Evolutionary conservation across 2,113 vertebrate species (phyloP), one percentile per base, ranked within the genome.

Genomic region (Rhodinocichla rosea): DNA sequence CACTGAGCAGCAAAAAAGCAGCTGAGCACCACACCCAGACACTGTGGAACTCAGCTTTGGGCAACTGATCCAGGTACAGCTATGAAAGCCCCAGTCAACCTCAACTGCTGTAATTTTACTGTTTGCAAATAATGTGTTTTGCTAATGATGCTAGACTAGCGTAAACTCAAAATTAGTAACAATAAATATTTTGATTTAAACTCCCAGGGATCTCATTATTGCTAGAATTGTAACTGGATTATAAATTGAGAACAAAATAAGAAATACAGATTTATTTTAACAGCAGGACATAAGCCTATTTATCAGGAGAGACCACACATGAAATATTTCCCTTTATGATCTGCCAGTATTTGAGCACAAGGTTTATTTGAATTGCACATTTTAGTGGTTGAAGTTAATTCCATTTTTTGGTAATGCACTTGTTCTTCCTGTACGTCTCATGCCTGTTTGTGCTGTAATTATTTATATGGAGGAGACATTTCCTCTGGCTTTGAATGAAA

Each of bases 111-210:
- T n/a, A 52, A 60, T 88, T 87, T 63, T 30, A 47, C 35, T 69
- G 33, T 64, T 90, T 86, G 70, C 44, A 93, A 20, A 79, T 21
- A 37, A n/a, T 53, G 39, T 2, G 11, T 74, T 92, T 86, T 81
- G 60, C 49, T 93, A 87, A 93, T 67, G 75, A 74, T 81, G 64
- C 47, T 37, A 85, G 35, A 62, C 56, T 60, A 79, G 65, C 0
- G 0, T 79, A 90, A 74, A 65, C 55, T 63, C 83, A 70, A 90
- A 93, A 92, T 90, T 93, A 92, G 47, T 77, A 94, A 94, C 55
- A 83, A 93, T 83, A 92, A 95, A 83, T 96, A 90, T 80, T 96
- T 93, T 93, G n/a, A 77, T 94, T 93, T 92, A 92, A 95, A 81
- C 60, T 83, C 73, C 64, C 64, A 87, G 79, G 90, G 73, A 85